Evolutionary conservation across 2,888 invertebrate genomes (phyloP).

Genomic region (Drosophila formosana): DNA sequence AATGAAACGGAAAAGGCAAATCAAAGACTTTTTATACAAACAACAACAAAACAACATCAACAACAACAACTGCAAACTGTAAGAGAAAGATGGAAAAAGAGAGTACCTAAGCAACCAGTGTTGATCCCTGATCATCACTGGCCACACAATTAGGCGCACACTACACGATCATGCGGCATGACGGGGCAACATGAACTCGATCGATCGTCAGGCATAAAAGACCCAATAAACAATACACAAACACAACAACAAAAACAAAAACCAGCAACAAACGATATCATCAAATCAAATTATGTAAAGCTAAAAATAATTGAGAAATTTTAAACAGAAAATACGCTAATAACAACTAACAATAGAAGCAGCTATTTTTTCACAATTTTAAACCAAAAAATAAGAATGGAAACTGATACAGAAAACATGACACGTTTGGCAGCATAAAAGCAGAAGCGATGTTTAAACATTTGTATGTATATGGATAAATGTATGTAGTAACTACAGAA

Average conservation of each 20-base stretch:
- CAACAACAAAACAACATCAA: constrained; percentile 46
- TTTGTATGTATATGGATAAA: constrained; percentile 36
- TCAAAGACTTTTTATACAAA: constrained; percentile 78
- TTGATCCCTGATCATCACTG: constrained; percentile 41
- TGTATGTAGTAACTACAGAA: constrained; percentile 55
- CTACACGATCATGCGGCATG: constrained; percentile 39
- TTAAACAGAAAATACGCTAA: constrained; percentile 55
- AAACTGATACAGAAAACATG: constrained; percentile 17
- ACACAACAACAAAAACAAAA: constrained; percentile 29
- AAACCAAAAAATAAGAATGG: constrained; percentile 47
- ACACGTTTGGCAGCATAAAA: constrained; percentile 31
- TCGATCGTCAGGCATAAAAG: constrained; percentile 10
- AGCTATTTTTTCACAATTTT: constrained; percentile 79
- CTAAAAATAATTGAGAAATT: constrained; percentile 62
- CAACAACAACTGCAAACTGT: constrained; percentile 51
- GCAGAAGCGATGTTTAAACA: constrained; percentile 38
- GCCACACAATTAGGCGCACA: constrained; percentile 54
- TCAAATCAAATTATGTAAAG: constrained; percentile 73
- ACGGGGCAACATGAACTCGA: neutral
- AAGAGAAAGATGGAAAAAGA: constrained; percentile 13
- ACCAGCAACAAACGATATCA: constrained; percentile 54
- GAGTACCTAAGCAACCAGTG: constrained; percentile 44
- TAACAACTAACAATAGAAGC: constrained; percentile 71
- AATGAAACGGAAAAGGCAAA: constrained; percentile 58
- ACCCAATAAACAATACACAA: constrained; percentile 17